Percentiles rank a stretch among this genome's conserved stretches.
phyloP scores from a whole-genome alignment of 1,140 invertebrate species.

The Grapholita molesta region DNA sequence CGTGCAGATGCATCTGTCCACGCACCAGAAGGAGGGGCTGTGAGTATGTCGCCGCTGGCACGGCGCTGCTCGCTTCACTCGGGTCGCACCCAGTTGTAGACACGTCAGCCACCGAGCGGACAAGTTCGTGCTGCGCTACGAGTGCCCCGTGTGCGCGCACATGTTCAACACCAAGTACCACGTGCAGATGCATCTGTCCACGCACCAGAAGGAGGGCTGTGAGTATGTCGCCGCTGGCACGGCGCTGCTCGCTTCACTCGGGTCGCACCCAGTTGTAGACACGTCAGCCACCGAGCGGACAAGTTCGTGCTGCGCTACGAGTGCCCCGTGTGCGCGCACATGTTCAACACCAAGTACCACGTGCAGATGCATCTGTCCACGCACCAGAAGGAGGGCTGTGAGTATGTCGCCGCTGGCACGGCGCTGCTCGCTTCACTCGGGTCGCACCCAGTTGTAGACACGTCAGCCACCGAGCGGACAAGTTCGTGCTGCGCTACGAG shows the following conservation, averaged over 20 bases:
- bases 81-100: slow-evolving; percentile 41
- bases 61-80: too few species aligned
- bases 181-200: too few species aligned
- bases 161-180: too few species aligned
- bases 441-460: slow-evolving; percentile 33
- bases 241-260: background rate
- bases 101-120: slow-evolving; percentile 48
- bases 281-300: slow-evolving; percentile 44
- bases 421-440: background rate
- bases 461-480: slow-evolving; percentile 38
- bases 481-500: slow-evolving; percentile 52
- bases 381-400: background rate
- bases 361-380: too few species aligned
- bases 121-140: too few species aligned
- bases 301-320: too few species aligned
- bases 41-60: slow-evolving; percentile 33
- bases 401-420: background rate
- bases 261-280: slow-evolving; percentile 39
- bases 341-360: too few species aligned
- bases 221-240: too few species aligned
- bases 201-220: background rate
- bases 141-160: too few species aligned
- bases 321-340: too few species aligned
- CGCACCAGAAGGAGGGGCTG: too few species aligned
- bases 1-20: too few species aligned